phyloP scores from a whole-genome alignment of 2,888 invertebrate genomes.

The Cerceris ruficornis region DNA sequence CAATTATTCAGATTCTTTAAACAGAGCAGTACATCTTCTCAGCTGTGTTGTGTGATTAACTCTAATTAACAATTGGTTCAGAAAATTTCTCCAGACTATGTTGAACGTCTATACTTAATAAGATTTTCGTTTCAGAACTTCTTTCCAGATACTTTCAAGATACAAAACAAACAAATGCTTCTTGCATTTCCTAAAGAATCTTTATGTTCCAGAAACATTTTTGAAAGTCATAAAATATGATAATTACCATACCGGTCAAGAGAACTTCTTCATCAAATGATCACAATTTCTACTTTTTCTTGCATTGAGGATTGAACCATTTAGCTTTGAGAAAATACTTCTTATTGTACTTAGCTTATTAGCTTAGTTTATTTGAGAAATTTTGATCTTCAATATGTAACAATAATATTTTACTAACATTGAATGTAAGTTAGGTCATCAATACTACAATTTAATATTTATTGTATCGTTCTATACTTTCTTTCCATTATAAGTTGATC shows the following conservation, averaged over 20 bases:
- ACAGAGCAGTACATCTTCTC: not conserved
- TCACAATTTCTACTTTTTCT: constrained; percentile 14
- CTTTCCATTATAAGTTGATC: constrained; percentile 17
- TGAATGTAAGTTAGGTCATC: not conserved
- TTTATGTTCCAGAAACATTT: constrained; percentile 51
- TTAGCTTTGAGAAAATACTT: not conserved
- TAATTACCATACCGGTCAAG: constrained; percentile 33
- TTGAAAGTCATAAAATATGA: constrained; percentile 36
- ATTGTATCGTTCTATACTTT: constrained; percentile 21
- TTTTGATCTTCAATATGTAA: not conserved
- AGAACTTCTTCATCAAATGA: constrained; percentile 25
- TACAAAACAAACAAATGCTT: constrained; percentile 10
- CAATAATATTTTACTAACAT: constrained; percentile 1
- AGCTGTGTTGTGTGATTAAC: not conserved
- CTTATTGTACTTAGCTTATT: not conserved
- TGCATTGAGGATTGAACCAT: constrained; percentile 9
- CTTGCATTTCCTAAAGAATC: constrained; percentile 35
- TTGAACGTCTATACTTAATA: constrained; percentile 3
- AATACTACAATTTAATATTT: not conserved
- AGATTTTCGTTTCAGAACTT: not conserved
- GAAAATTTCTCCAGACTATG: not conserved
- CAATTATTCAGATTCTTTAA: not conserved
- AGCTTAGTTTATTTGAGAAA: not conserved
- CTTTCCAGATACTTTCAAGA: not conserved
- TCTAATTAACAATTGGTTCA: not conserved